Base-by-base conservation (phyloP, 2,797 vertebrate species). In the Falco cherrug region DNA sequence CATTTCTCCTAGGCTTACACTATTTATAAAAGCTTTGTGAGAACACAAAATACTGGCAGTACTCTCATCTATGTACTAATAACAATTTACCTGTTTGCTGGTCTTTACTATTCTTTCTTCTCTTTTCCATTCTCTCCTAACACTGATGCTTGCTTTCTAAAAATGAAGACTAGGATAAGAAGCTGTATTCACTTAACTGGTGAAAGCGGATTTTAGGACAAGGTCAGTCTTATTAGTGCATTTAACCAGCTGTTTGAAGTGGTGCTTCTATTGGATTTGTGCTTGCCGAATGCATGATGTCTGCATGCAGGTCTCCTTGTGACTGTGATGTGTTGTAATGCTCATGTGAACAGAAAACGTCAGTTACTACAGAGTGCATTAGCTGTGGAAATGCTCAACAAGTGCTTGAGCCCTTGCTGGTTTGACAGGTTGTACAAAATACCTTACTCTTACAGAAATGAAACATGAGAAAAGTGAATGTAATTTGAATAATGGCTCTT, bases 101-200 rank as follows among this genome's bases (percentile, higher is more conserved):
- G 91, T 95, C 95, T 97, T 97, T 94, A 96, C 97, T 97, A 9
- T 96, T 97, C 95, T 97, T 96, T 98, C 84, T 89, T 92, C 56
- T 98, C 84, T 89, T 92, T 51, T 97, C 96, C 45, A 15, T 97
- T 97, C 96, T 98, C 94, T 97, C 94, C 95, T 98, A 97, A 98
- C 97, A 95, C 96, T 98, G 95, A 95, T 53, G 91, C 93, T 97
- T 98, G 97, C 98, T 98, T 98, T 98, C 98, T 98, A 98, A 98
- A 98, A 97, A 94, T 88, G 98, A 98, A 98, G 98, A 98, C 95
- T 96, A 98, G 95, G 97, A 97, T 95, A 97, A 97, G 98, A 98
- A 97, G 95, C 97, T 97, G 96, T 97, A 93, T 97, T 97, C 89
- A 65, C 82, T 93, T 98, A 98, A 96, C 97, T 98, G 97, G 75